Percentiles rank a stretch among this genome's conserved stretches.
Evolutionary conservation across 2,113 vertebrate species (phyloP).

Genomic region (mouse (Mus musculus)): GRCm39 chr9:61378001-61378500

Average conservation of each 20-base stretch:
- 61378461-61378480: not conserved
- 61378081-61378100: not conserved
- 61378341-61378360: not conserved
- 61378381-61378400: constrained; percentile 62
- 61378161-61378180: too few relatives aligned
- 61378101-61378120: not conserved
- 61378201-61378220: too few relatives aligned
- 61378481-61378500: not conserved
- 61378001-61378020: not conserved
- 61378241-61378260: not conserved
- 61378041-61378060: not conserved
- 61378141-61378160: not conserved
- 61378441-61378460: not conserved
- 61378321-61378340: not conserved
- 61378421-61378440: constrained; percentile 49
- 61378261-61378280: rapidly evolving
- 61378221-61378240: too few relatives aligned
- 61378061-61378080: rapidly evolving
- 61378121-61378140: not conserved
- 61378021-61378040: not conserved
- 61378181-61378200: not conserved
- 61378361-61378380: not conserved
- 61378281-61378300: not conserved
- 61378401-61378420: constrained; percentile 41
- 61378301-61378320: not conserved